These are phyloP conservation scores for Dipodomys stephensi DNA, from an alignment of 2,113 vertebrate species.

Conservation along the genomic window DNA sequence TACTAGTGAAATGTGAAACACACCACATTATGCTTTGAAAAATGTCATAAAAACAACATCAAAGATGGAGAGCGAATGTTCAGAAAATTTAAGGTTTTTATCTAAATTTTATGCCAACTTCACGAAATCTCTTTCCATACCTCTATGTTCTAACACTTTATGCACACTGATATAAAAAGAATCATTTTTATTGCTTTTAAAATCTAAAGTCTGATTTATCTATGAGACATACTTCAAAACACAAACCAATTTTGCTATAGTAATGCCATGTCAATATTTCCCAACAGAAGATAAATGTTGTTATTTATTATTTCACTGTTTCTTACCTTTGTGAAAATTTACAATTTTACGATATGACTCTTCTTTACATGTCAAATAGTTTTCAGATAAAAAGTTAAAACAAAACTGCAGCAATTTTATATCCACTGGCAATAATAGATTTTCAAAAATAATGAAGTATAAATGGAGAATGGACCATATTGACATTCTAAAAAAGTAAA, in stretches of 20 bases:
- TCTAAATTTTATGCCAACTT: slow-evolving; percentile 48
- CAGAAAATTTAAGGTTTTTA: slow-evolving; percentile 42
- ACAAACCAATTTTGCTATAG: slow-evolving; percentile 96
- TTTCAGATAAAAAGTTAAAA: slow-evolving; percentile 80
- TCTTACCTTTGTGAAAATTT: slow-evolving; percentile 91
- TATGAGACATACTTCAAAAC: slow-evolving; percentile 94
- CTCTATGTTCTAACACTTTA: slow-evolving; percentile 64
- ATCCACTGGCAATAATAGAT: slow-evolving; percentile 82
- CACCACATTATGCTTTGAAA: neutral
- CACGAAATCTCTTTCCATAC: slow-evolving; percentile 23
- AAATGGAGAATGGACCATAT: slow-evolving; percentile 79
- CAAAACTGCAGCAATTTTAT: slow-evolving; percentile 77
- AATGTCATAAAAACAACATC: slow-evolving; percentile 51
- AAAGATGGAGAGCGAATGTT: slow-evolving; percentile 43
- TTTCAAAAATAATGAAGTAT: slow-evolving; percentile 73
- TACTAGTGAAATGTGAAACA: slow-evolving; percentile 50
- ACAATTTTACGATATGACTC: slow-evolving; percentile 89
- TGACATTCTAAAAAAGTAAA: slow-evolving; percentile 49
- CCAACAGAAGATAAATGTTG: slow-evolving; percentile 97
- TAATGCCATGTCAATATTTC: slow-evolving; percentile 95
- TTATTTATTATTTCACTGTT: slow-evolving; percentile 98
- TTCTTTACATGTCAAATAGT: slow-evolving; percentile 89
- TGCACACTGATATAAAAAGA: slow-evolving; percentile 81
- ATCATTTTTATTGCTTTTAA: slow-evolving; percentile 84
- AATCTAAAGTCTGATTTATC: slow-evolving; percentile 91